Evolutionary conservation across 2,113 vertebrate species (phyloP), one percentile per base, ranked within the genome.

Genomic region (Carassius gibelio): DNA sequence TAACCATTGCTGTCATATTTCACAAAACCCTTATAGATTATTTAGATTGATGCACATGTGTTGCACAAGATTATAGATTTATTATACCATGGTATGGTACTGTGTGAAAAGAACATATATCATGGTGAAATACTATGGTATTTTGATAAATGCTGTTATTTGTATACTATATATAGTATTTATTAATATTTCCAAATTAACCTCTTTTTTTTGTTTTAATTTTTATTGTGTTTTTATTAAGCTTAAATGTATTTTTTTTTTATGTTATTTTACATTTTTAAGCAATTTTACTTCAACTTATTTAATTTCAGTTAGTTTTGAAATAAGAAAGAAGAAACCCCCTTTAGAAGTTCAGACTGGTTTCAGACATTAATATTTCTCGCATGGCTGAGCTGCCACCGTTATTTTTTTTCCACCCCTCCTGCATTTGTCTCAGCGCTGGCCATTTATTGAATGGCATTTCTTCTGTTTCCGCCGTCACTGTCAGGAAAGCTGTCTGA

Each of bases 401-500:
- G 15, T 17, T 45, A 30, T 62, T 62, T 66, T 2, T 38, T 38
- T 38, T 38, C 3, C 36, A 13, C 26, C 23, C 62, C 30, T 77
- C 26, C 74, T 84, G 72, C 74, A 3, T 57, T 79, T 76, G 23
- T 61, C 57, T 81, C 42, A 66, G 59, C 9, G 19, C 55, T 80
- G 81, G 75, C 81, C 55, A 50, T 83, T 87, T 79, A 79, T 57
- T 68, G 81, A 68, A 83, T 61, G 17, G 64, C 50, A 82, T 69
- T 26, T 74, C 61, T 86, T 75, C 85, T 76, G 81, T 86, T 82
- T 74, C 81, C 55, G 45, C 68, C 81, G 76, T 77, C 66, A 76
- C 86, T 84, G 75, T 84, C 17, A 77, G 57, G 72, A 85, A 88
- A 85, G 81, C 57, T 77, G 84, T 74, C 84, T 85, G 87, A 88